These are phyloP conservation scores for Thalassarche chlororhynchos DNA, from an alignment of 2,113 vertebrate species.

Conservation along the genomic window DNA sequence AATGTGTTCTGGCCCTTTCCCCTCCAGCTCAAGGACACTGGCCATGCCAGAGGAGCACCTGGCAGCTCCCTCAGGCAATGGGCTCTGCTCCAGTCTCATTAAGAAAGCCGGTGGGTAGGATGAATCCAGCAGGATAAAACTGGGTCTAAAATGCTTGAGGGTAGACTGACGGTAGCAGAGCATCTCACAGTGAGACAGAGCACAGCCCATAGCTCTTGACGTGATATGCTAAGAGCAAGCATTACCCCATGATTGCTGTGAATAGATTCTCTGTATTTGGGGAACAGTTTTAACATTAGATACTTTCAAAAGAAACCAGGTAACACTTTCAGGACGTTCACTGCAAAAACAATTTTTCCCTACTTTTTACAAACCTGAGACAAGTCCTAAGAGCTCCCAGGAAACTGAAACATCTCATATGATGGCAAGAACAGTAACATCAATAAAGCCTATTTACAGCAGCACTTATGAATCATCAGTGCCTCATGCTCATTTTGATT, in stretches of 20 bases:
- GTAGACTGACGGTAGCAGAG: not conserved
- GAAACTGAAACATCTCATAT: not conserved
- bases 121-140: not conserved
- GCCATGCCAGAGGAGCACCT: conserved; percentile 5
- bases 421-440: not conserved
- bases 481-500: not conserved
- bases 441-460: conserved; percentile 11
- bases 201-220: not conserved
- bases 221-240: not conserved
- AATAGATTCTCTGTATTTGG: not conserved
- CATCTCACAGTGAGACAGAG: not conserved
- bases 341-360: not conserved
- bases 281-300: not conserved
- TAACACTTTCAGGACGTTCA: not conserved
- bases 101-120: not conserved
- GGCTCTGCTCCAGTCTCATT: conserved; percentile 23
- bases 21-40: not conserved
- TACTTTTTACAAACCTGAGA: not conserved
- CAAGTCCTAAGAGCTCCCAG: not conserved
- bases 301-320: not conserved
- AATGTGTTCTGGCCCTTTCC: not conserved
- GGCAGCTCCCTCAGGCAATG: not conserved
- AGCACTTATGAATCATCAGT: conserved; percentile 20
- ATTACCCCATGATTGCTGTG: not conserved
- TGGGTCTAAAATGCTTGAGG: not conserved